Evolutionary conservation across 2,113 vertebrate genomes (phyloP).

Genomic region (Mormoops blainvillei): DNA sequence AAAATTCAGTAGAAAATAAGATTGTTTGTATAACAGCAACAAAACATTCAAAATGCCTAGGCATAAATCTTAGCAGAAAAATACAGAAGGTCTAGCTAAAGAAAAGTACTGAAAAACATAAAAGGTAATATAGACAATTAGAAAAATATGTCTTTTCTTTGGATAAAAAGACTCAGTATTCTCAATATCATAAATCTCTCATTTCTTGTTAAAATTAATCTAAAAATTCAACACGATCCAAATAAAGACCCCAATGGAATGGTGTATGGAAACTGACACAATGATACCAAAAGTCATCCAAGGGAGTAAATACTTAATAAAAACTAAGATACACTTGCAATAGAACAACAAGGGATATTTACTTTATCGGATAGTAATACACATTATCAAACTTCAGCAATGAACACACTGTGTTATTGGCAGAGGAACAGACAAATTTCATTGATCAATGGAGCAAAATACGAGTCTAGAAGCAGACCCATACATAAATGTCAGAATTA

Average conservation of each 20-base stretch:
- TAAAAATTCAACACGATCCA: conserved; percentile 16
- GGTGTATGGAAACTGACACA: not conserved
- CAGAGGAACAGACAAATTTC: conserved; percentile 33
- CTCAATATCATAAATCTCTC: not conserved
- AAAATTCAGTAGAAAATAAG: not conserved
- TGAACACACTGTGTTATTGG: conserved; percentile 1
- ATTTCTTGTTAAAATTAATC: not conserved
- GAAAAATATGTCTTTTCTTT: not conserved
- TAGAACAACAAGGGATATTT: conserved; percentile 3
- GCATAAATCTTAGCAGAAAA: not conserved
- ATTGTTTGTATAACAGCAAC: not conserved
- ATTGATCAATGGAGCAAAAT: conserved; percentile 20
- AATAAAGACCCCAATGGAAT: not conserved
- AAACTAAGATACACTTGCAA: not conserved
- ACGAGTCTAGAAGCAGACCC: conserved; percentile 20
- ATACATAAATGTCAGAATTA: conserved; percentile 36
- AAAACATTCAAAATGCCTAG: not conserved
- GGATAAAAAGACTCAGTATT: not conserved
- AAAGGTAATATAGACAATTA: not conserved
- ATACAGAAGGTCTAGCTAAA: not conserved
- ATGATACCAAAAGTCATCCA: not conserved
- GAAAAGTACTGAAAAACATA: not conserved
- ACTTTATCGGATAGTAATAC: not conserved
- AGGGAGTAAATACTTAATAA: not conserved
- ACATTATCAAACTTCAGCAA: conserved; percentile 4